Conservation (phyloP, 2,888 invertebrate species). For the Nemurella pictetii region DNA sequence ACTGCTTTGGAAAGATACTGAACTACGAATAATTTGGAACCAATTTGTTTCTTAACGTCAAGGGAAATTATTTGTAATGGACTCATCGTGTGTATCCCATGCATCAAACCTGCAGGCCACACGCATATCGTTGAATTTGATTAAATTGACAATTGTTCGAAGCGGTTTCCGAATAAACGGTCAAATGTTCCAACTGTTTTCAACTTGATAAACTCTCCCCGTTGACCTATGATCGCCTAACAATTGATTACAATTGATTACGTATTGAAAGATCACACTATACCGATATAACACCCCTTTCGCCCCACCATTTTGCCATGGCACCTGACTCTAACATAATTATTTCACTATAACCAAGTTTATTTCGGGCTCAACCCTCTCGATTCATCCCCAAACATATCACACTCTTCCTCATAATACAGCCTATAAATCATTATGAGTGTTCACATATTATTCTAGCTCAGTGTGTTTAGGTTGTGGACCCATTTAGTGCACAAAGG, state of each 20-base stretch:
- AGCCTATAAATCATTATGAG: constrained; percentile 14
- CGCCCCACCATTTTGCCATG: neutral
- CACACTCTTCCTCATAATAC: constrained; percentile 18
- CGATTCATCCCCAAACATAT: neutral
- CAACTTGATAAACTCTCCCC: too few relatives aligned
- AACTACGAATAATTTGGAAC: too few relatives aligned
- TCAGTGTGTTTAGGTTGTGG: neutral
- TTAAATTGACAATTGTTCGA: too few relatives aligned
- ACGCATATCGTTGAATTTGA: neutral
- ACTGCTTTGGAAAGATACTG: too few relatives aligned
- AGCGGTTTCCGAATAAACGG: too few relatives aligned
- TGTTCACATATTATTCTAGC: neutral
- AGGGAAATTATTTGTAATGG: neutral
- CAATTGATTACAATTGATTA: neutral
- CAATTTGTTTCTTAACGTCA: neutral
- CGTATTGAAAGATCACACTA: neutral
- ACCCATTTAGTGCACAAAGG: constrained; percentile 19
- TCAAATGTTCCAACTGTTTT: too few relatives aligned
- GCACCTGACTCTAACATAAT: neutral
- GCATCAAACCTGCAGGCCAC: too few relatives aligned
- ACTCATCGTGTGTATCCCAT: neutral
- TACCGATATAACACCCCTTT: neutral
- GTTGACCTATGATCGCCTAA: neutral
- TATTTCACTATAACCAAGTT: neutral
- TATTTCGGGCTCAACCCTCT: constrained; percentile 8